phyloP scores from a whole-genome alignment of 1,140 invertebrate genomes.

The Chelonus insularis region DNA sequence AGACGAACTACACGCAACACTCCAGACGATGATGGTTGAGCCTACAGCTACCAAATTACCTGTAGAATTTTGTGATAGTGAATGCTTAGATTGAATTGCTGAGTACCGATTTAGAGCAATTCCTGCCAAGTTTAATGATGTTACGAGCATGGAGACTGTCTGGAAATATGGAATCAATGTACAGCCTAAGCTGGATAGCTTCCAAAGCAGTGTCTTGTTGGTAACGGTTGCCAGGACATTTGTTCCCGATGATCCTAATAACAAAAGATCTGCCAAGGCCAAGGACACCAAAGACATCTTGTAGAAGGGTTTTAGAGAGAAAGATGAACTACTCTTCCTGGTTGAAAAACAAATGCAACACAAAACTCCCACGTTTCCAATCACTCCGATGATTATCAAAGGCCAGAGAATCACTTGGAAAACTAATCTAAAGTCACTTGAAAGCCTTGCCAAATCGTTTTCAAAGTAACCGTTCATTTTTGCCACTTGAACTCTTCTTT shows the following conservation, averaged over 20 bases:
- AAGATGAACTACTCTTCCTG: constrained; percentile 18
- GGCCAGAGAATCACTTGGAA: constrained; percentile 40
- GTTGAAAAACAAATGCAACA: constrained; percentile 29
- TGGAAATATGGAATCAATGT: constrained; percentile 58
- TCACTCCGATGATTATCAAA: constrained; percentile 32
- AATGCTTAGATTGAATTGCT: constrained; percentile 37
- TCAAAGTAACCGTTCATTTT: background rate
- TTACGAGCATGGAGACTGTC: constrained; percentile 56
- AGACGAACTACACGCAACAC: constrained; percentile 33
- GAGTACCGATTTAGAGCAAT: constrained; percentile 58
- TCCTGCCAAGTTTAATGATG: constrained; percentile 59
- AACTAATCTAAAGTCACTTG: constrained; percentile 1
- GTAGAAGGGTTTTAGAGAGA: constrained; percentile 37
- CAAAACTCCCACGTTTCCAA: constrained; percentile 36
- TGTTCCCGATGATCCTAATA: constrained; percentile 32
- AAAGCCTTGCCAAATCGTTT: background rate
- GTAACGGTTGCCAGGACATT: constrained; percentile 30
- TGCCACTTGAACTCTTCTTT: background rate
- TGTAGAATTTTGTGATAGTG: constrained; percentile 22
- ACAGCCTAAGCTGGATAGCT: constrained; percentile 44
- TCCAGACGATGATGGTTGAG: constrained; percentile 37
- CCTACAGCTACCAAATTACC: constrained; percentile 26
- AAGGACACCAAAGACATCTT: constrained; percentile 34
- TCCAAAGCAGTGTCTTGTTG: constrained; percentile 33
- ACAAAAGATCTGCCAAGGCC: constrained; percentile 35